Evolutionary conservation across 2,888 invertebrate genomes (phyloP).

Genomic region (Phengaris arion): DNA sequence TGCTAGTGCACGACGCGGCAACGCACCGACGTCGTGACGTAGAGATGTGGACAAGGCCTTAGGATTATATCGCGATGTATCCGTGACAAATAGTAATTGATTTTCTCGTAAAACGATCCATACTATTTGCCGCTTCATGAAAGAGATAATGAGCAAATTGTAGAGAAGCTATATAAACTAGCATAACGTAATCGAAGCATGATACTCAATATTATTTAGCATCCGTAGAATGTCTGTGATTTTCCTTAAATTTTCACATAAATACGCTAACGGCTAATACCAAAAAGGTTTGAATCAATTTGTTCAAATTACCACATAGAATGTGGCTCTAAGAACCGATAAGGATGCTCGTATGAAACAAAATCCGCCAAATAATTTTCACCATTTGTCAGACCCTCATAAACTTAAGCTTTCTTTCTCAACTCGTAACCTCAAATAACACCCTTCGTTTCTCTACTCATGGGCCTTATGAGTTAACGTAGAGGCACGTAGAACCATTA

Average conservation of each 20-base stretch:
- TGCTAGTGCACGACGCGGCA: too few relatives aligned
- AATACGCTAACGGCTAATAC: background rate
- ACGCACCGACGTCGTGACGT: too few relatives aligned
- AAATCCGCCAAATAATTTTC: background rate
- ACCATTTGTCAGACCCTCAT: background rate
- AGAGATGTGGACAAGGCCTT: too few relatives aligned
- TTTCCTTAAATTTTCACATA: too few relatives aligned
- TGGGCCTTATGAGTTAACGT: background rate
- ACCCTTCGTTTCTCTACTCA: background rate
- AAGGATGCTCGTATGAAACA: background rate
- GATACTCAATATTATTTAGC: too few relatives aligned
- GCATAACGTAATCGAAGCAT: too few relatives aligned
- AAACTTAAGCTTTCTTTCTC: background rate
- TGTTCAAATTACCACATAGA: background rate
- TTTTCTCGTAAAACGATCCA: constrained; percentile 12
- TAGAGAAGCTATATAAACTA: background rate
- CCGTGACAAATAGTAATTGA: constrained; percentile 15
- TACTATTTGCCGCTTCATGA: background rate
- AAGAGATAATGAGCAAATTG: background rate
- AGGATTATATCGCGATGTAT: background rate
- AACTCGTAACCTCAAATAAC: background rate
- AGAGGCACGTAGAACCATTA: background rate
- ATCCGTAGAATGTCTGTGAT: too few relatives aligned
- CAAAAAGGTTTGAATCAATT: background rate
- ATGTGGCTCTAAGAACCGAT: background rate